Evolutionary conservation across 2,797 vertebrate species (phyloP), one percentile per base, ranked within the genome.

Genomic region (Nothura maculosa): DNA sequence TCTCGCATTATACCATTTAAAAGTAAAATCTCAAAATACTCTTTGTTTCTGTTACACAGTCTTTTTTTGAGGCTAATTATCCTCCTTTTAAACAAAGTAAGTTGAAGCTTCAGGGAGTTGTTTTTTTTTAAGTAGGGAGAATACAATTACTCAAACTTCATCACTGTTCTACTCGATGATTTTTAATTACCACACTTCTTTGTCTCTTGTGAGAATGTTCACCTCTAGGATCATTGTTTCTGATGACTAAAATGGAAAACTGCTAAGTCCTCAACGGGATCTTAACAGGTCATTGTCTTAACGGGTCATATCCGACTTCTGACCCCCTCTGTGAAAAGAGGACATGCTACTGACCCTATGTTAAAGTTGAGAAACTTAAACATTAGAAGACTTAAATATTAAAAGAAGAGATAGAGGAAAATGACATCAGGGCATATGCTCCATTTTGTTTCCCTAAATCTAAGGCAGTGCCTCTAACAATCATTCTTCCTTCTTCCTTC

Each of bases 111-210:
- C 85, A 88, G 92, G 92, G 92, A 96, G 4, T 70, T 91, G 30
- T 69, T 94, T 95, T 91, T 55, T 55, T 93, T 92, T 92, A 86
- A 88, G 52, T 84, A 79, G 66, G 63, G 63, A 86, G 82, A 94
- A 85, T 57, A 47, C 67, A 96, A 96, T 96, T 96, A 96, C 60
- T 93, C 83, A 90, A 87, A 87, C 58, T 93, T 92, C 92, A 95
- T 93, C 89, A 90, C 74, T 92, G 91, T 93, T 96, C 87, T 92
- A 95, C 85, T 34, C 77, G 81, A 70, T 79, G 91, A 91, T 91
- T 94, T 94, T 96, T 96, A 96, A 96, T 96, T 96, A 96, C 92
- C 54, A 91, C 83, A 12, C 55, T 90, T 96, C 79, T 86, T 84
- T 67, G 63, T 93, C 96, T 94, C 91, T 70, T 92, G 94, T 84